Evolutionary conservation across 2,797 vertebrate species (phyloP).

Genomic region (Sebastes diaconus): DNA sequence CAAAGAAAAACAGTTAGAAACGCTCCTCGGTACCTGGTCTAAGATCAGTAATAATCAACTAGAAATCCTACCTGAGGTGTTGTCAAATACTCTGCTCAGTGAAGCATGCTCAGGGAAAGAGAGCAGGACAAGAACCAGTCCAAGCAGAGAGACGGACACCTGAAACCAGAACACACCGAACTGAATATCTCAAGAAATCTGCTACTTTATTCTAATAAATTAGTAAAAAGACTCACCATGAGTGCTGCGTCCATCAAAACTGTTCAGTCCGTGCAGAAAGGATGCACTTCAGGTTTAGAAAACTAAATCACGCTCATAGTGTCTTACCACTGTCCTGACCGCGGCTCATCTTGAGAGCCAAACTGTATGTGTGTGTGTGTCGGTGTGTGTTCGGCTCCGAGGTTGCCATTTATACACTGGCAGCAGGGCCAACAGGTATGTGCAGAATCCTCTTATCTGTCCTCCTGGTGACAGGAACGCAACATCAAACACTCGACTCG

Average conservation of each 20-base stretch:
- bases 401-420: conserved; percentile 76
- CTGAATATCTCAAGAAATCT: neutral
- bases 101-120: conserved; percentile 55
- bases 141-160: conserved; percentile 62
- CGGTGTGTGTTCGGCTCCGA: conserved; percentile 10
- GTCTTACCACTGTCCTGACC: neutral
- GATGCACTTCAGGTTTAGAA: neutral
- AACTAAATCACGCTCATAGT: neutral
- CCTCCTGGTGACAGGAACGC: conserved; percentile 80
- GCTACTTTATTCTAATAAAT: neutral
- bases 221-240: conserved; percentile 58
- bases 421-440: conserved; percentile 77
- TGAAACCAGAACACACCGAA: conserved; percentile 47
- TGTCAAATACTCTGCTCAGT: conserved; percentile 48
- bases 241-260: conserved; percentile 56
- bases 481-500: conserved; percentile 80
- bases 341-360: conserved; percentile 38
- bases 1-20: neutral
- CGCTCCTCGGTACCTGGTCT: neutral
- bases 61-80: conserved; percentile 74
- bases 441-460: conserved; percentile 86
- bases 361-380: conserved; percentile 18
- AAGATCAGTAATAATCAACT: neutral
- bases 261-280: neutral
- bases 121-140: conserved; percentile 62